Evolutionary conservation across 1,140 invertebrate genomes (phyloP), one percentile per base, ranked within the genome.

Genomic region (Procambarus clarkii): DNA sequence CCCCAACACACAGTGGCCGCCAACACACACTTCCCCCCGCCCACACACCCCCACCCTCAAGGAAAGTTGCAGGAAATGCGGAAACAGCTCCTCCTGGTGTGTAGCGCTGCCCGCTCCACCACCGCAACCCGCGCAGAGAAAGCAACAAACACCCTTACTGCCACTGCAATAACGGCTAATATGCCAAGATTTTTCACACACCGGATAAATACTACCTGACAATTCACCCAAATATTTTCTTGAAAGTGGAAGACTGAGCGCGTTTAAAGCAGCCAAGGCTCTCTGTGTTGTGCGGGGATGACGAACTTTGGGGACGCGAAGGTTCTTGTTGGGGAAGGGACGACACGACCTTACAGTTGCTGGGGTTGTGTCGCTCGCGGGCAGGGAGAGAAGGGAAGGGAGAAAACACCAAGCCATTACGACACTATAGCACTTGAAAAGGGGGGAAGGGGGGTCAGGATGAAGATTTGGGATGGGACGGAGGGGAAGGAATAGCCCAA

Each of bases 1-100:
- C 58, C 44, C 24, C n/a, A n/a, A 46, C 81, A 83, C n/a, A 71
- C 69, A 48, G 45, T 79, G 48, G 45, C 84, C 45, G 50, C 54
- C 46, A 54, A 45, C 34, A 50, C 71, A 69, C 15, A 50, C 64
- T 69, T 18, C 60, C 60, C 5, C 69, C 69, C 54, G 0, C 50
- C 80, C 46, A 8, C 45, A 44, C 80, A 9, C 45, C 80, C 50
- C 54, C 11, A 18, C 81, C 81, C 45, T 44, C 34, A 69, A 83
- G 81, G 81, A 83, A 83, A 83, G 81, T 69, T 83, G 81, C 48
- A 64, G 81, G 50, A 83, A 83, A 64, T 64, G 69, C 81, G 81
- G 81, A 83, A 83, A 83, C 81, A 69, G 60, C n/a, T 83, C 81
- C 34, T 60, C 80, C 81, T 24, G 54, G 11, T 69, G 58, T 60